Percentiles rank a stretch among this genome's conserved stretches.
These are phyloP conservation scores for Drosophila santomea DNA, from an alignment of 1,140 invertebrate species.

Conservation along the genomic window DNA sequence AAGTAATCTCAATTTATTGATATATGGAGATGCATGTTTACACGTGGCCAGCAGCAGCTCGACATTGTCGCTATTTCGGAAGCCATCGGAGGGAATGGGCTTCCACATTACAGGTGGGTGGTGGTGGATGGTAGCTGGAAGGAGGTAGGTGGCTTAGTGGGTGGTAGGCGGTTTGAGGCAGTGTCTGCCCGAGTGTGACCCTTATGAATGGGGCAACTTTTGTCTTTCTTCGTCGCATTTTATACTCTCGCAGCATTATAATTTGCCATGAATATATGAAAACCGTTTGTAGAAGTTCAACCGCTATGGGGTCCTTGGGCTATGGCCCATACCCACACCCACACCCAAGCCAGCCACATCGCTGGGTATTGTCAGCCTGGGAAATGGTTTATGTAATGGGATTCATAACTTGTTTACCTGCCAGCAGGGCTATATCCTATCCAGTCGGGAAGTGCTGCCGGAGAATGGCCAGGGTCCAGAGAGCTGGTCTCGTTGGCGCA, in stretches of 20 bases:
- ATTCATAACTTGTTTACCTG: conserved; percentile 57
- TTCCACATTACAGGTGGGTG: not conserved
- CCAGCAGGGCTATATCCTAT: conserved; percentile 47
- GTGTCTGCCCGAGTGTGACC: conserved; percentile 56
- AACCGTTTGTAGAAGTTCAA: conserved; percentile 61
- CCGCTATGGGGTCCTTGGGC: conserved; percentile 31
- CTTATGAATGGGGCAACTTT: conserved; percentile 74
- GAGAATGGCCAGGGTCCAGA: conserved; percentile 6
- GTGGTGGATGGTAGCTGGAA: not conserved
- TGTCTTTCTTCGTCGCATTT: conserved; percentile 65
- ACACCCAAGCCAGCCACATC: not conserved
- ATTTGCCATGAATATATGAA: conserved; percentile 81
- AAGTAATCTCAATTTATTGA: conserved; percentile 83
- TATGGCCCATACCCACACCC: not conserved
- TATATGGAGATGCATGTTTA: conserved; percentile 57
- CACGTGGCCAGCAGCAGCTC: conserved; percentile 38
- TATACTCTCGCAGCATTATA: conserved; percentile 69
- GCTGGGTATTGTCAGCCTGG: conserved; percentile 47
- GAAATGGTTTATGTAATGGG: conserved; percentile 58
- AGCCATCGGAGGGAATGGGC: not conserved
- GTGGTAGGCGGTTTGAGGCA: conserved; percentile 9
- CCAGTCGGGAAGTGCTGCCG: conserved; percentile 21
- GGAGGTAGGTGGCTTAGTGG: conserved; percentile 7
- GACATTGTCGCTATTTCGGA: conserved; percentile 39
- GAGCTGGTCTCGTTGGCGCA: conserved; percentile 11